Evolutionary conservation across 1,140 invertebrate species (phyloP).

Genomic region (Acyrthosiphon pisum): DNA sequence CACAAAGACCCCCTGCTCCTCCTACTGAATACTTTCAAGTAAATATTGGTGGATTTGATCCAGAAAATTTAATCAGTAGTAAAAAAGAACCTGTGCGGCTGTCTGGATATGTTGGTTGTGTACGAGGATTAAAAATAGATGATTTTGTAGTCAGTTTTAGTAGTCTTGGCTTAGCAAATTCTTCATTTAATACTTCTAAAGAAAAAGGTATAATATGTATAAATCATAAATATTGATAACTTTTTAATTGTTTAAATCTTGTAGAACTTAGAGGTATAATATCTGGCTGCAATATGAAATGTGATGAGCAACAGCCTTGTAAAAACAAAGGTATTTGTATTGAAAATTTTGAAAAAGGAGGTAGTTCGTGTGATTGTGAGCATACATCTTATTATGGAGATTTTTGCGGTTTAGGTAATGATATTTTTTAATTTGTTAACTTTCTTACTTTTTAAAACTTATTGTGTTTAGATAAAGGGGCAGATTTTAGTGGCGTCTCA

Average conservation of each 20-base stretch:
- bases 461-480: conserved; percentile 70
- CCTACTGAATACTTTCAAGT: conserved; percentile 88
- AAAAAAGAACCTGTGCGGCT: conserved; percentile 69
- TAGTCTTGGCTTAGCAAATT: conserved; percentile 49
- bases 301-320: conserved; percentile 80
- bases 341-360: conserved; percentile 85
- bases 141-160: conserved; percentile 76
- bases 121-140: conserved; percentile 87
- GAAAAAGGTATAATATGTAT: conserved; percentile 25
- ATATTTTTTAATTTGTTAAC: background rate
- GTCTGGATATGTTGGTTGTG: conserved; percentile 83
- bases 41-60: conserved; percentile 86
- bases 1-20: conserved; percentile 80
- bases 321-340: conserved; percentile 87
- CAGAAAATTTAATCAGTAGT: conserved; percentile 73
- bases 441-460: background rate
- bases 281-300: conserved; percentile 86
- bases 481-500: conserved; percentile 86
- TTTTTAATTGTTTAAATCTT: background rate
- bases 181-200: conserved; percentile 51
- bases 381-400: conserved; percentile 88
- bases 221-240: background rate
- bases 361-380: conserved; percentile 86
- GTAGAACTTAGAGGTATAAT: conserved; percentile 73
- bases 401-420: conserved; percentile 68